These are phyloP conservation scores for Rallus limicola DNA, from an alignment of 2,113 vertebrate species.

Conservation along the genomic window DNA sequence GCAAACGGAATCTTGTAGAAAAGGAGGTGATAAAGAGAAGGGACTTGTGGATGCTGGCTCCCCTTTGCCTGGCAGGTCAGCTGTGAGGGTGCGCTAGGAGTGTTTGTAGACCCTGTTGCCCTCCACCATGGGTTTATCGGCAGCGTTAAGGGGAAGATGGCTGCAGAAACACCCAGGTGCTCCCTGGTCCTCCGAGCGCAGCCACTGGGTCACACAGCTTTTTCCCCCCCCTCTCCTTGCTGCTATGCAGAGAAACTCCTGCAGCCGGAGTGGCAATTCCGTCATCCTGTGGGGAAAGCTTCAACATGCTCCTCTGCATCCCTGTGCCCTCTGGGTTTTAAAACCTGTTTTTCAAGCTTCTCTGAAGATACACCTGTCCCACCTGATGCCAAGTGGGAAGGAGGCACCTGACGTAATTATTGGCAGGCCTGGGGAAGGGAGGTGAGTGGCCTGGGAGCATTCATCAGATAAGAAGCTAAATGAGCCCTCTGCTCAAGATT, in stretches of 20 bases:
- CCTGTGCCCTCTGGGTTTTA: constrained; percentile 36
- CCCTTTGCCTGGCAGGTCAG: neutral
- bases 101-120: neutral
- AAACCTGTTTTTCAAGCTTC: constrained; percentile 66
- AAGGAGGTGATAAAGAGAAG: neutral
- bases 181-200: neutral
- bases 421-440: neutral
- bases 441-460: constrained; percentile 17
- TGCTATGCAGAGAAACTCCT: constrained; percentile 49
- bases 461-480: constrained; percentile 49
- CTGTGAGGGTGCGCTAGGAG: neutral
- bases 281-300: constrained; percentile 35
- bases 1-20: neutral
- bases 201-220: neutral
- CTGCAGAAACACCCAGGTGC: neutral
- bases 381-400: constrained; percentile 10
- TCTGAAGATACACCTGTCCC: constrained; percentile 57
- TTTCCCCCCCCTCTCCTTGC: neutral
- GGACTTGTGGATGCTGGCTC: neutral
- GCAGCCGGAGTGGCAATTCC: neutral
- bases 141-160: neutral
- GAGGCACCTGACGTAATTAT: constrained; percentile 41
- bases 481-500: neutral
- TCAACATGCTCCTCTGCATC: neutral
- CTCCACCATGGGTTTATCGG: neutral